These are phyloP conservation scores for Dicrostonyx torquatus DNA, from an alignment of 2,797 vertebrate genomes.

Conservation along the genomic window DNA sequence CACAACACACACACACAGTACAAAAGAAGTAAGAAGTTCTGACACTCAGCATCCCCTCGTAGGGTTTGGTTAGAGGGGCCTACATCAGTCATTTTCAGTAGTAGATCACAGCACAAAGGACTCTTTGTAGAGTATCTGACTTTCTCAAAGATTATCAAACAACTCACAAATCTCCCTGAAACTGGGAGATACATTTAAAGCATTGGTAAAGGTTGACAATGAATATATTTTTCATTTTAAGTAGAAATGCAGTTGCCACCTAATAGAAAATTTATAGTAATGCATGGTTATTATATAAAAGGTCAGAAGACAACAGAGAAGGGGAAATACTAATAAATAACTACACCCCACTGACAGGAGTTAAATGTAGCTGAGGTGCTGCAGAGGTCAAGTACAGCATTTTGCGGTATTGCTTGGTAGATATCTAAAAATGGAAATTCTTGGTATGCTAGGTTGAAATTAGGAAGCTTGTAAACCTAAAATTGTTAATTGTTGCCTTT, in stretches of 20 bases:
- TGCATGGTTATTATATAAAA: neutral
- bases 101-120: neutral
- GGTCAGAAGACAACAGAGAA: neutral
- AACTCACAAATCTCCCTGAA: neutral
- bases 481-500: neutral
- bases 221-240: slow-evolving; percentile 7
- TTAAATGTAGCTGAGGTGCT: neutral
- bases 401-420: neutral
- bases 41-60: neutral
- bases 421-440: neutral
- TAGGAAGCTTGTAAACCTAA: neutral
- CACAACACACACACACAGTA: neutral
- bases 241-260: neutral
- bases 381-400: neutral
- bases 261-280: slow-evolving; percentile 37
- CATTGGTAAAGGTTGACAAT: neutral
- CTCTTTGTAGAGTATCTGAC: neutral
- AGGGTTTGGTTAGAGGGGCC: neutral
- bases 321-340: neutral
- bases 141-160: neutral
- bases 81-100: neutral
- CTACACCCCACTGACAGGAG: neutral
- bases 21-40: neutral
- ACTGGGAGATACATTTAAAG: neutral
- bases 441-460: neutral